Conservation (phyloP, 2,888 invertebrate species). For the Ganaspis brasiliensis region DNA sequence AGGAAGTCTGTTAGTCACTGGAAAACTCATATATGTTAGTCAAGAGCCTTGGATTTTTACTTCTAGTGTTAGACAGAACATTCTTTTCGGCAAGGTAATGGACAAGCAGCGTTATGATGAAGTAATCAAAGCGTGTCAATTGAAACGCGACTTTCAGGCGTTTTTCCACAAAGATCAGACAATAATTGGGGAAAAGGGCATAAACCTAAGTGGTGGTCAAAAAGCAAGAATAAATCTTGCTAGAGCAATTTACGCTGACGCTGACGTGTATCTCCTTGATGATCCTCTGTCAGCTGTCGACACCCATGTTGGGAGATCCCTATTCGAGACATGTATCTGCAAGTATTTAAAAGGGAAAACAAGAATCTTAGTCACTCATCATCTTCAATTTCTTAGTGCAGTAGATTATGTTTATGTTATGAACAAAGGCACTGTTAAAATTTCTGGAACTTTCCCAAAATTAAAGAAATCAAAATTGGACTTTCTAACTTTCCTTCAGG, state of each 20-base stretch:
- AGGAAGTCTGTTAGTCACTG: conserved; percentile 83
- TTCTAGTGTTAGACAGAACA: no score
- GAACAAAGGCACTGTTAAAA: conserved; percentile 83
- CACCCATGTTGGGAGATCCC: conserved; percentile 86
- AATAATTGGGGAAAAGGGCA: conserved; percentile 91
- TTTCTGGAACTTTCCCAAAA: conserved; percentile 84
- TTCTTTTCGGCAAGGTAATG: conserved; percentile 75
- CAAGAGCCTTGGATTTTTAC: no score
- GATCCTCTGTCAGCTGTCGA: conserved; percentile 90
- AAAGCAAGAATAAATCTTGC: conserved; percentile 89
- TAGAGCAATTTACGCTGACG: no score
- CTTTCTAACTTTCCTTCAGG: conserved; percentile 78
- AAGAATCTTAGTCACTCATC: no score
- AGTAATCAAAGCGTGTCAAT: conserved; percentile 86
- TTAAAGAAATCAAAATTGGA: conserved; percentile 84
- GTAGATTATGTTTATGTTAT: conserved; percentile 83
- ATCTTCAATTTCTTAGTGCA: conserved; percentile 89
- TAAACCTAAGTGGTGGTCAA: conserved; percentile 91
- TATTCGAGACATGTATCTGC: conserved; percentile 77
- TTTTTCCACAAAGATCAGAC: conserved; percentile 88
- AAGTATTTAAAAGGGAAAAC: conserved; percentile 52
- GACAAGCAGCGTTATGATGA: conserved; percentile 74
- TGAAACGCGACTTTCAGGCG: conserved; percentile 88
- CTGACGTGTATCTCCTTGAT: conserved; percentile 89
- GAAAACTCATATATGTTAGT: conserved; percentile 88